Base-by-base conservation (phyloP, 2,888 invertebrate genomes). In the Brachyopa scutellaris region DNA sequence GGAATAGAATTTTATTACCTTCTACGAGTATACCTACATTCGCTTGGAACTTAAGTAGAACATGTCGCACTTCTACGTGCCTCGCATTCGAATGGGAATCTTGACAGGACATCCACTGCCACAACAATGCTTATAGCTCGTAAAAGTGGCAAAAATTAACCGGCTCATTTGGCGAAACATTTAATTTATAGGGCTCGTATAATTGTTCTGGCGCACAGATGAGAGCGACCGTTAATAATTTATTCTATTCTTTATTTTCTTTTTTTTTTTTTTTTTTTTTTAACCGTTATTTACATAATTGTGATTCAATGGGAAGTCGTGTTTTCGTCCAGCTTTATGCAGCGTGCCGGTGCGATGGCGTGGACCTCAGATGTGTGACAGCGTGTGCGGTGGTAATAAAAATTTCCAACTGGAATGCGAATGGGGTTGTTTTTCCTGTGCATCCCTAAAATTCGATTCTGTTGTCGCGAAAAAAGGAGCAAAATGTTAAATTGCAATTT, bases 101-200 rank as follows among this genome's bases (percentile, higher is more conserved):
- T 29, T 15, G 47, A 13, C 42, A 74, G 66, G 31, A 78, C 40
- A 13, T 13, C 38, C 36, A 8, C 26, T 21, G 21, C 51, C 53
- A 23, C 23, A 1, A 7, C n/a, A 23, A 38, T 57, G 55, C 51
- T 76, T 13, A 42, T 59, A 23, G 64, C 77, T 82, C 77, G 77
- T 77, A 82, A 82, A 82, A 61, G 82, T 82, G 38, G 31, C 59
- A 59, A 69, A 82, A 82, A 82, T 82, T 76, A 82, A 72, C 69
- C 82, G 66, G 38, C 82, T 77, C 70, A 82, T 82, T 82, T 77
- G 72, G 77, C 29, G 42, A 33, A 66, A 77, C 70, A 61, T 82
- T 77, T 77, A 77, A 82, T 77, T 82, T 82, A 82, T 77, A 31
- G 53, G 53, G 38, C 40, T 62, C 47, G 53, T 38, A 77, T 82